Percentiles rank a stretch among this genome's conserved stretches.
Evolutionary conservation across 2,888 invertebrate genomes (phyloP).

Genomic region (Microctonus brassicae): DNA sequence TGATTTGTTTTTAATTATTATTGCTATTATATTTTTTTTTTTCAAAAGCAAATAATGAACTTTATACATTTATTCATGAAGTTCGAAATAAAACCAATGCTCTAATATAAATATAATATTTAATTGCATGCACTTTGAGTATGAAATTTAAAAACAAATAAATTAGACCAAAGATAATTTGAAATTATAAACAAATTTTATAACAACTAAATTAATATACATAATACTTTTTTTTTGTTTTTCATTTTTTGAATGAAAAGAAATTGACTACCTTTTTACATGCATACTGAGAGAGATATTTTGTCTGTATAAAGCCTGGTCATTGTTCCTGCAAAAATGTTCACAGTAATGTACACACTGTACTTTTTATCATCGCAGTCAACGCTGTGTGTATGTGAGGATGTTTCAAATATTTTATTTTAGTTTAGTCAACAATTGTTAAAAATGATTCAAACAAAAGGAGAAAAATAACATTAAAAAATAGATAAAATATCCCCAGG

Average conservation of each 20-base stretch:
- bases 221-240: conserved; percentile 10
- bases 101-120: background rate
- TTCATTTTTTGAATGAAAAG: background rate
- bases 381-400: background rate
- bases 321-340: conserved; percentile 58
- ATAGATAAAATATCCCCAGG: background rate
- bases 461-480: background rate
- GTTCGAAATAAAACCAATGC: background rate
- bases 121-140: background rate
- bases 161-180: background rate
- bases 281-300: conserved; percentile 56
- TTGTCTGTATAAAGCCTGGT: conserved; percentile 59
- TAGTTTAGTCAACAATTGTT: conserved; percentile 43
- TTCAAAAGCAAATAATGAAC: background rate
- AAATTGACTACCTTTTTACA: conserved; percentile 55
- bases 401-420: conserved; percentile 10
- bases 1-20: background rate
- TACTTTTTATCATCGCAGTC: background rate
- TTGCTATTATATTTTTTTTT: too few relatives aligned
- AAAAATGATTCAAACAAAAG: conserved; percentile 32
- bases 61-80: background rate
- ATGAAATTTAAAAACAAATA: conserved; percentile 9
- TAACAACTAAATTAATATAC: conserved; percentile 13
- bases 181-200: background rate
- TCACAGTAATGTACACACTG: conserved; percentile 33